phyloP scores from a whole-genome alignment of 2,797 vertebrate genomes.

The Hemitrygon akajei region DNA sequence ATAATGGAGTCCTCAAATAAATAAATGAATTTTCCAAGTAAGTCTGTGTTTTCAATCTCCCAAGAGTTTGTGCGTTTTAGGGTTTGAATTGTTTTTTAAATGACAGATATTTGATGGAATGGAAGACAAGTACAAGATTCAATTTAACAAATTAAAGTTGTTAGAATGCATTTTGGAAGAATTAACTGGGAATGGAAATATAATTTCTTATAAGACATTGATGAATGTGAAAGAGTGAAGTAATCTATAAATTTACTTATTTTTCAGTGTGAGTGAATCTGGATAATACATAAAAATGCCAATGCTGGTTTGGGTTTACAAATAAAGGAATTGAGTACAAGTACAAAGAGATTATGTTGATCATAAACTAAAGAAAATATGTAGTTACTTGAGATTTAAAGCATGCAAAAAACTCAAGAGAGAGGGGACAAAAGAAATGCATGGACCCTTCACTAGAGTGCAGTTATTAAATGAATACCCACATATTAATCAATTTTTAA shows the following conservation, averaged over 20 bases:
- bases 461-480: too few relatives aligned
- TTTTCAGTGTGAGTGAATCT: neutral
- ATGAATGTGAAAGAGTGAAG: neutral
- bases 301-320: neutral
- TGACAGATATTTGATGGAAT: neutral
- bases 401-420: neutral
- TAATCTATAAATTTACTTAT: neutral
- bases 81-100: neutral
- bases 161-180: neutral
- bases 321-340: neutral
- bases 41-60: neutral
- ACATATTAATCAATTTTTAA: too few relatives aligned
- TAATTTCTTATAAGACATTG: neutral
- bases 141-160: neutral
- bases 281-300: neutral
- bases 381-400: neutral
- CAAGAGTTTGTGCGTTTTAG: neutral
- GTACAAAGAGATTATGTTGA: neutral
- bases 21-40: neutral
- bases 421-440: neutral
- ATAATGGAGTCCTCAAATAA: neutral
- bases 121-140: neutral
- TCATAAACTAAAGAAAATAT: neutral
- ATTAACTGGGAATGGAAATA: neutral
- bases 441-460: neutral